These are phyloP conservation scores for Australoheros facetus DNA, from an alignment of 2,797 vertebrate genomes.

Conservation along the genomic window DNA sequence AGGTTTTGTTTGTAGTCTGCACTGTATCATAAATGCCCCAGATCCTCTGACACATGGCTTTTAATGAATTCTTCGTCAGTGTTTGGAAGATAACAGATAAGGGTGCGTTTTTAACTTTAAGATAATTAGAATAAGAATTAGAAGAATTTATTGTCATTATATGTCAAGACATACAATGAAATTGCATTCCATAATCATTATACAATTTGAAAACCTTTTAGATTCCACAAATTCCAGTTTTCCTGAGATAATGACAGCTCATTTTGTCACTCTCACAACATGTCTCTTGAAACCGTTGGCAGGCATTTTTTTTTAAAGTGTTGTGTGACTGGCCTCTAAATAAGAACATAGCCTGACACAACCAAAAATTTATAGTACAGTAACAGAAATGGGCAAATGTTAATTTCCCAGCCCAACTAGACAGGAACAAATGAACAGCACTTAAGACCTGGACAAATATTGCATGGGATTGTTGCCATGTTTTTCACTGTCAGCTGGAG, in stretches of 20 bases:
- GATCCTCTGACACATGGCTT: not conserved
- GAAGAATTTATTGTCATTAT: too few species aligned
- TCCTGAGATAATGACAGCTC: not conserved
- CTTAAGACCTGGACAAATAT: not conserved
- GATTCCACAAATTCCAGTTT: not conserved
- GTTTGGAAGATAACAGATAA: not conserved
- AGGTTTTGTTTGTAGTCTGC: not conserved
- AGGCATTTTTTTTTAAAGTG: not conserved
- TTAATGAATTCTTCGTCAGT: not conserved
- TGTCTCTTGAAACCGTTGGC: not conserved
- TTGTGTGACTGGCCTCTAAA: slow-evolving; percentile 1
- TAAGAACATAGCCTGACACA: not conserved
- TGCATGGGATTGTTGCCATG: not conserved
- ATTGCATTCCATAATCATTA: too few species aligned
- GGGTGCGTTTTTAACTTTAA: not conserved
- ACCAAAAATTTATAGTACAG: slow-evolving; percentile 51
- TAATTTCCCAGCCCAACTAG: slow-evolving; percentile 2
- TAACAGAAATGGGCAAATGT: not conserved
- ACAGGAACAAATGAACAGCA: slow-evolving; percentile 39
- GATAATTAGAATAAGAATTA: not conserved
- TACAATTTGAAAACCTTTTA: not conserved
- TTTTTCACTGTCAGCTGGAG: not conserved
- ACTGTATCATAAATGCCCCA: not conserved
- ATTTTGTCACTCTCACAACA: slow-evolving; percentile 9
- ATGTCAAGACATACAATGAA: too few species aligned